Percentiles rank a stretch among this genome's conserved stretches.
Conservation (phyloP, 2,888 invertebrate genomes). For the Nesidiocoris tenuis region DNA sequence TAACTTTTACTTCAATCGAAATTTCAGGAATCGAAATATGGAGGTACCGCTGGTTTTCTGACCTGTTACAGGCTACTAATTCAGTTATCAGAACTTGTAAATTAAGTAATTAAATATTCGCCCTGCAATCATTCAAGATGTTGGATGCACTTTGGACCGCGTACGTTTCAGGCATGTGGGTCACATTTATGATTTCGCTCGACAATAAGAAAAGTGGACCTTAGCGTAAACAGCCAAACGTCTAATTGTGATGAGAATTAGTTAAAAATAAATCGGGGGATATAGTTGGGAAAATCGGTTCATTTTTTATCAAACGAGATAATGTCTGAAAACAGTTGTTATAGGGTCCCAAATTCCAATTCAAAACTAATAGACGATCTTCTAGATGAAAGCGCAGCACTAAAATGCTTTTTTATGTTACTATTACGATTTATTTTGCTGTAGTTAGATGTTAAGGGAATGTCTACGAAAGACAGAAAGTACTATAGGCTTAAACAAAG, state of each 20-base stretch:
- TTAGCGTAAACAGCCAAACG: slow-evolving; percentile 7
- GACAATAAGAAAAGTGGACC: slow-evolving; percentile 28
- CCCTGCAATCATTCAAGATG: too few relatives aligned
- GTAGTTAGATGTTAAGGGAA: slow-evolving; percentile 35
- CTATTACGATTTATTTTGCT: slow-evolving; percentile 23
- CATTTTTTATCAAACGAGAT: slow-evolving; percentile 5
- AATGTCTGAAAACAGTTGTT: slow-evolving; percentile 29
- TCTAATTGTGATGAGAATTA: slow-evolving; percentile 3
- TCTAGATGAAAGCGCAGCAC: slow-evolving; percentile 15
- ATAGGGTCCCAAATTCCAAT: slow-evolving; percentile 8
- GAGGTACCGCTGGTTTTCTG: too few relatives aligned
- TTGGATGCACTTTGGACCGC: too few relatives aligned
- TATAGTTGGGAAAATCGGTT: slow-evolving; percentile 5
- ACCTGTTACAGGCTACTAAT: too few relatives aligned
- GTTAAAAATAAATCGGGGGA: background rate
- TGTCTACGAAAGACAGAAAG: slow-evolving; percentile 14
- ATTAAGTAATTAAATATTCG: too few relatives aligned
- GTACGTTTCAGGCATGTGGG: too few relatives aligned
- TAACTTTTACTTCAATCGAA: too few relatives aligned
- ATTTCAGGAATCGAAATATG: too few relatives aligned
- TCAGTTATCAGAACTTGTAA: too few relatives aligned
- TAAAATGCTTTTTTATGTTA: slow-evolving; percentile 16
- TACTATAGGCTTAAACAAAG: slow-evolving; percentile 48
- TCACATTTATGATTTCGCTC: slow-evolving; percentile 1
- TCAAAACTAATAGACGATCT: background rate